Evolutionary conservation across 2,113 vertebrate species (phyloP), one percentile per base, ranked within the genome.

Genomic region (Macheiramphus alcinus): DNA sequence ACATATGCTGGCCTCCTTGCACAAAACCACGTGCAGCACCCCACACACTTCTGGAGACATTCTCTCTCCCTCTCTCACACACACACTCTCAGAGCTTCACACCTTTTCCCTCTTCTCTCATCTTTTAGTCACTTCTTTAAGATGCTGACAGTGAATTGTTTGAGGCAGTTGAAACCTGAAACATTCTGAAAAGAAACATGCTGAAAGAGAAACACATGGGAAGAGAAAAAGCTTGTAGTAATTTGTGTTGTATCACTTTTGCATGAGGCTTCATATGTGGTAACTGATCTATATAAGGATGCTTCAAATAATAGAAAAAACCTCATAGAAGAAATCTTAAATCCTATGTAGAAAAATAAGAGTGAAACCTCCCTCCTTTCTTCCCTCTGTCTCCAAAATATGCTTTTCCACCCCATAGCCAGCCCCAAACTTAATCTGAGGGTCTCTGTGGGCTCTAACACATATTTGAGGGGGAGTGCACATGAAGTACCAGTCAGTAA

Each of bases 31-130:
- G 16, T 81, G 84, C 85, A 81, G 75, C 87, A 23, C 81, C 78
- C 59, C 87, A 43, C 90, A 32, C 65, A 0, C 59, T 61, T 18
- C 11, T 59, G 38, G 26, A 93, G 80, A 34, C 2, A 0, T 23
- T 68, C 79, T 42, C 61, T 73, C 53, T 86, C n/a, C 26, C 80
- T 55, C 53, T 74, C 89, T 22, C 81, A 48, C 32, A 43, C 83
- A 19, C 50, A 15, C 34, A 4, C 32, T 14, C 75, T 7, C 36
- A 34, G 88, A 84, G 43, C 65, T 81, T 86, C 88, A 52, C 86
- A 84, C 80, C 88, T 92, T 88, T 67, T 75, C 83, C 82, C 82
- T 94, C 82, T 58, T 76, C 47, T n/a, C 62, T 86, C 86, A 86
- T 89, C 89, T 26, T 81, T 86, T 27, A 95, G 80, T 95, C 86